Evolutionary conservation across 2,888 invertebrate species (phyloP), one percentile per base, ranked within the genome.

Genomic region (Megalurothrips usitatus): DNA sequence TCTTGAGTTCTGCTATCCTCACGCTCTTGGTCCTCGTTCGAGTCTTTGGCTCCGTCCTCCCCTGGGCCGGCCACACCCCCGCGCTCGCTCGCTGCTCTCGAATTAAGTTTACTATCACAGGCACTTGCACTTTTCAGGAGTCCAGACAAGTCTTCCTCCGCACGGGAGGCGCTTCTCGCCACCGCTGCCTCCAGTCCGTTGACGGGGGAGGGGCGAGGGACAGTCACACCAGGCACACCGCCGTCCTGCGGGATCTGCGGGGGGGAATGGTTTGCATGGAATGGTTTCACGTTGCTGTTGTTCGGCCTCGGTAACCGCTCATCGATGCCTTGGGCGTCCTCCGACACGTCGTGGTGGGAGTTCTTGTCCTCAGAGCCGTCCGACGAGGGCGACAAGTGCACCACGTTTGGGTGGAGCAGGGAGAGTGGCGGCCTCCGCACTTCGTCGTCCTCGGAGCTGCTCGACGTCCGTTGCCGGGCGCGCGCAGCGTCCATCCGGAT

Each of bases 51-150:
- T 82, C 82, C 81, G 79, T 82, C 82, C 80, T 80, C 82, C 82
- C 58, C 82, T 80, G 68, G 68, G 81, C 82, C 82, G 80, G 81
- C 82, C 81, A 43, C 34, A 43, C 34, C 34, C 34, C 34, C 34
- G 34, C 34, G 6, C 81, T 79, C 68, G 10, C 68, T 75, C 68
- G 68, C 68, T 75, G 68, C 68, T 75, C 68, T 87, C 87, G 86
- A 87, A 86, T 87, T 87, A 87, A 87, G 87, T 86, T 88, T 88
- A 87, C 87, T 88, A 88, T 88, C 88, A 88, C 88, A 88, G 88
- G 88, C 88, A 88, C 84, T 82, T 83, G 88, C 88, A 88, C 84
- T 82, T 83, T 84, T 84, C 83, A 85, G 83, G 79, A 80, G 78
- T 58, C 82, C 82, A 82, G 80, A 81, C 79, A 78, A 78, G 79